These are phyloP conservation scores for Meta bourneti DNA, from an alignment of 2,888 invertebrate species.

Conservation along the genomic window DNA sequence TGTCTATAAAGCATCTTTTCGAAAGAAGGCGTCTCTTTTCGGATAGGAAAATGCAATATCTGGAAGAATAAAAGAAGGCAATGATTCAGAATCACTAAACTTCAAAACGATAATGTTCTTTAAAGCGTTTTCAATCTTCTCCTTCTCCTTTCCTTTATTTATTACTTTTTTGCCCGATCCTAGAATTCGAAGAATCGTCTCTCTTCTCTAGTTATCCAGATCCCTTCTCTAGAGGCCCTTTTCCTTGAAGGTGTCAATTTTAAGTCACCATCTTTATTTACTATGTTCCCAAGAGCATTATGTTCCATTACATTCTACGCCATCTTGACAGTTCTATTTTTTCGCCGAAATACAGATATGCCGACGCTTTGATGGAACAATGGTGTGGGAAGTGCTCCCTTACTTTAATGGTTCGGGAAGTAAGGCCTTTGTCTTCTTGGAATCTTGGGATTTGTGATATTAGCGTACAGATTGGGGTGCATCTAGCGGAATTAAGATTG, in stretches of 20 bases:
- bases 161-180: not conserved
- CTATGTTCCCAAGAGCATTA: slow-evolving; percentile 47
- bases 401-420: no score
- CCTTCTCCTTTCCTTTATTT: slow-evolving; percentile 26
- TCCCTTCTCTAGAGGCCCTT: slow-evolving; percentile 1
- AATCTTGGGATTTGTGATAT: no score
- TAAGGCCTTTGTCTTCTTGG: no score
- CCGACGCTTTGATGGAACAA: slow-evolving; percentile 12
- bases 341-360: slow-evolving; percentile 21
- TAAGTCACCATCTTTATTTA: slow-evolving; percentile 57
- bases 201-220: slow-evolving; percentile 40
- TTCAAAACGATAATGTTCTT: slow-evolving; percentile 63
- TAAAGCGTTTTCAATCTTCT: slow-evolving; percentile 57
- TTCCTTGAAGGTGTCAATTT: slow-evolving; percentile 56
- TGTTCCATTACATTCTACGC: slow-evolving; percentile 42
- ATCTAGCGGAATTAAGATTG: no score
- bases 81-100: slow-evolving; percentile 43
- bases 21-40: not conserved
- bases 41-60: slow-evolving; percentile 15
- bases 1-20: no score
- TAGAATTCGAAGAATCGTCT: slow-evolving; percentile 21
- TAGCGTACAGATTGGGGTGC: no score
- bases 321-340: slow-evolving; percentile 64
- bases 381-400: slow-evolving; percentile 7
- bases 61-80: slow-evolving; percentile 1